Percentiles rank a stretch among this genome's conserved stretches.
These are phyloP conservation scores for Rhamnusium bicolor DNA, from an alignment of 2,888 invertebrate genomes.

Conservation along the genomic window DNA sequence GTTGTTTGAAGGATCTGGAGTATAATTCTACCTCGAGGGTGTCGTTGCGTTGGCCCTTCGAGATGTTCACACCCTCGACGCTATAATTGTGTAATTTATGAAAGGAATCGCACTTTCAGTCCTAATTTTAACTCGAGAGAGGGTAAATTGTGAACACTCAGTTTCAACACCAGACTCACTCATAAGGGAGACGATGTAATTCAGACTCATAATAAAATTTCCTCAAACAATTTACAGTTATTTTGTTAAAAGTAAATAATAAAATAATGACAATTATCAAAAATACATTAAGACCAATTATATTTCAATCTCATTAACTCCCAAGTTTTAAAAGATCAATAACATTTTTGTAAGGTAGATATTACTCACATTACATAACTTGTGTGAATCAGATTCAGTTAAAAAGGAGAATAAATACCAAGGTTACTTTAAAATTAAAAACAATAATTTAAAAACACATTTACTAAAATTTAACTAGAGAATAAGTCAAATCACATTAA, in stretches of 20 bases:
- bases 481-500: too few species aligned
- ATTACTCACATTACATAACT: too few species aligned
- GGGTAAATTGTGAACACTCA: conserved; percentile 26
- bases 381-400: too few species aligned
- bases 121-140: conserved; percentile 42
- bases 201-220: conserved; percentile 3
- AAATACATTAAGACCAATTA: too few species aligned
- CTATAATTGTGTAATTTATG: conserved; percentile 69
- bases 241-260: conserved; percentile 5
- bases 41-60: conserved; percentile 57
- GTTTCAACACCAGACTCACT: conserved; percentile 15
- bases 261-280: too few species aligned
- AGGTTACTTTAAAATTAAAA: too few species aligned
- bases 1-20: conserved; percentile 39
- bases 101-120: conserved; percentile 54
- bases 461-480: too few species aligned
- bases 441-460: too few species aligned
- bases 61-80: conserved; percentile 63
- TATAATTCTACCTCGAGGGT: conserved; percentile 44
- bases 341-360: too few species aligned
- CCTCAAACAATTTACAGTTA: neutral
- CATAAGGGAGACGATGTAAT: conserved; percentile 14
- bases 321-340: too few species aligned
- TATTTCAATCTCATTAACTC: too few species aligned
- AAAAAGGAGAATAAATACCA: too few species aligned